Base-by-base conservation (phyloP, 1,140 invertebrate species). In the Drosophila mayri region DNA sequence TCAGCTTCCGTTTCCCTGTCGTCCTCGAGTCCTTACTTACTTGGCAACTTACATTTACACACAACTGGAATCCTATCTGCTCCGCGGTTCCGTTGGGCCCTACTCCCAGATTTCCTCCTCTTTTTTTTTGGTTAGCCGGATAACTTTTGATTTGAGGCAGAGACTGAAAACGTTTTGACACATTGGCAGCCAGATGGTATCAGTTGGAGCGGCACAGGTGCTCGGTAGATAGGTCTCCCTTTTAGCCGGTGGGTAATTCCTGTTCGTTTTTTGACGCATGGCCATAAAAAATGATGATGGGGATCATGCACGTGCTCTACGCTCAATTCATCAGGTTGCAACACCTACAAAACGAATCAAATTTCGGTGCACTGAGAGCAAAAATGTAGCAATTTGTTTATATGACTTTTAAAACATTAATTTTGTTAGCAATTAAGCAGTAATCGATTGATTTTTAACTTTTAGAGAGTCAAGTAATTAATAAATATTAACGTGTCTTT, bases 251-350 rank as follows among this genome's bases (percentile, higher is more conserved):
- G 32, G 40, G 47, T 25, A 67, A 65, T 44, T 83, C 72, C 64
- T 57, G 59, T 74, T 78, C 82, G 65, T 78, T 84, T 87, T 88
- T 88, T 88, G 84, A 87, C 84, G 80, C 79, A 77, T 84, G 84
- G 65, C 84, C 76, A 84, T 87, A 87, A 87, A 88, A 88, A 87
- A 87, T 87, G 84, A 87, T 87, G 71, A 88, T 88, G 84, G 80
- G 84, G 85, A 87, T 87, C 84, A 87, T 80, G 84, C 84, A 88
- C 84, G 84, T 87, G 84, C 84, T 80, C 73, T 55, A 80, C 84
- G 84, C 84, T 87, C 84, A 88, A 87, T 87, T 88, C 84, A 87
- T 87, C 84, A 87, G 84, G 49, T 78, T 67, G 65, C 75, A 86
- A 70, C 76, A 88, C 84, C 83, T 88, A 87, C 76, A 55, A 65